Conservation (phyloP, 2,888 invertebrate genomes). For the Spodoptera exigua region DNA sequence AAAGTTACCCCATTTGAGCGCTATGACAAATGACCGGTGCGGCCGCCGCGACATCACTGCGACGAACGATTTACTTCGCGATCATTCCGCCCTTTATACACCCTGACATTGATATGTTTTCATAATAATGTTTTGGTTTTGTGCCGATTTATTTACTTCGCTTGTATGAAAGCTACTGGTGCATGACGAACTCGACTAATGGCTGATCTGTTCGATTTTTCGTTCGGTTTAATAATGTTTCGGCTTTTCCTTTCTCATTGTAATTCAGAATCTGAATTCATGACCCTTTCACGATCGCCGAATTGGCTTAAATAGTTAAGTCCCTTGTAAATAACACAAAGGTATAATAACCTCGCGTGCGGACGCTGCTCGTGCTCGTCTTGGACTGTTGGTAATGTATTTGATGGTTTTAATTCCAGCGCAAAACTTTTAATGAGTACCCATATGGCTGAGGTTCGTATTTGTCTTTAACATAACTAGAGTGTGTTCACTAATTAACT, state of each 20-base stretch:
- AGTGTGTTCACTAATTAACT: constrained; percentile 33
- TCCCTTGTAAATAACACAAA: too few relatives aligned
- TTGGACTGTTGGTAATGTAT: too few relatives aligned
- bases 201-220: too few relatives aligned
- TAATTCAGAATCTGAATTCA: too few relatives aligned
- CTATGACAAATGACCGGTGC: constrained; percentile 84
- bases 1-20: constrained; percentile 85
- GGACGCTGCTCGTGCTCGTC: too few relatives aligned
- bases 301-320: too few relatives aligned
- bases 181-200: too few relatives aligned
- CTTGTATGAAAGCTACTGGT: constrained; percentile 4
- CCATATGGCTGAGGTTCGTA: constrained; percentile 10
- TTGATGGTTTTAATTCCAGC: constrained; percentile 21
- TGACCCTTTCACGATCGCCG: too few relatives aligned
- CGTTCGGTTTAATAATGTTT: too few relatives aligned
- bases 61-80: constrained; percentile 82
- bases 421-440: constrained; percentile 46
- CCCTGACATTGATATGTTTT: constrained; percentile 65
- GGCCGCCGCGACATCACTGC: constrained; percentile 73
- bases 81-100: constrained; percentile 73
- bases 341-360: too few relatives aligned
- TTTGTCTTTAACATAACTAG: constrained; percentile 23
- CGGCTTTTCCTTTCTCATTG: too few relatives aligned
- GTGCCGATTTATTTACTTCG: constrained; percentile 40
- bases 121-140: constrained; percentile 66